phyloP scores from a whole-genome alignment of 2,888 invertebrate genomes.

The Coleophora deauratella region DNA sequence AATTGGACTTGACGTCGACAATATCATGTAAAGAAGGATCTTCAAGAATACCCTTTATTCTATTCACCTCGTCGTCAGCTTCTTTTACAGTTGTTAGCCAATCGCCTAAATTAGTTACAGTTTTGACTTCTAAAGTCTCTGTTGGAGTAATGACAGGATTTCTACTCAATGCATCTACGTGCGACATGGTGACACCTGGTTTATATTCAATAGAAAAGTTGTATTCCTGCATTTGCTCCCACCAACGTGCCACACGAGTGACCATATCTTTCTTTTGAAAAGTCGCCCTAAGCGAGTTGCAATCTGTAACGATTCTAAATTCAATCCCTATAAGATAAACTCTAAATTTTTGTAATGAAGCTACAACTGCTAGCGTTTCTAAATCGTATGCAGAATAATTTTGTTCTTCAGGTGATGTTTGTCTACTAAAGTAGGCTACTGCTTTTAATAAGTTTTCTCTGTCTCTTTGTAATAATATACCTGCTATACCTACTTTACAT shows the following conservation, averaged over 20 bases:
- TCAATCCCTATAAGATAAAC: conserved; percentile 25
- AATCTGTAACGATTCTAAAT: conserved; percentile 27
- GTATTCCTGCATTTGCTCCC: background rate
- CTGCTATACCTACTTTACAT: conserved; percentile 24
- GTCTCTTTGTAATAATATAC: conserved; percentile 24
- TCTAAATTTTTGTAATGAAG: conserved; percentile 25
- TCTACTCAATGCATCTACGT: background rate
- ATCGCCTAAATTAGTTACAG: background rate
- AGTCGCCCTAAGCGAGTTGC: conserved; percentile 23
- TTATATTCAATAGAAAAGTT: background rate
- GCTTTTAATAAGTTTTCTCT: conserved; percentile 10
- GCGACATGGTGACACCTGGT: background rate
- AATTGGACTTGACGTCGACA: background rate
- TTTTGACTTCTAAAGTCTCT: background rate
- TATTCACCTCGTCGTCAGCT: background rate
- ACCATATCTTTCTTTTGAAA: conserved; percentile 21
- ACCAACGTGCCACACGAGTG: background rate
- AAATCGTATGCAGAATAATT: conserved; percentile 30
- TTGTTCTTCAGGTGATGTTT: conserved; percentile 25
- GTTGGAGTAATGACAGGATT: background rate
- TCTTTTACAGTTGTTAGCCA: background rate
- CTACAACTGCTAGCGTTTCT: conserved; percentile 34
- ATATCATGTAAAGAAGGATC: background rate
- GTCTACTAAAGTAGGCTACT: conserved; percentile 26
- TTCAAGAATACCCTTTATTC: background rate